These are phyloP conservation scores for Melanotus villosus DNA, from an alignment of 2,888 invertebrate genomes.

Conservation along the genomic window DNA sequence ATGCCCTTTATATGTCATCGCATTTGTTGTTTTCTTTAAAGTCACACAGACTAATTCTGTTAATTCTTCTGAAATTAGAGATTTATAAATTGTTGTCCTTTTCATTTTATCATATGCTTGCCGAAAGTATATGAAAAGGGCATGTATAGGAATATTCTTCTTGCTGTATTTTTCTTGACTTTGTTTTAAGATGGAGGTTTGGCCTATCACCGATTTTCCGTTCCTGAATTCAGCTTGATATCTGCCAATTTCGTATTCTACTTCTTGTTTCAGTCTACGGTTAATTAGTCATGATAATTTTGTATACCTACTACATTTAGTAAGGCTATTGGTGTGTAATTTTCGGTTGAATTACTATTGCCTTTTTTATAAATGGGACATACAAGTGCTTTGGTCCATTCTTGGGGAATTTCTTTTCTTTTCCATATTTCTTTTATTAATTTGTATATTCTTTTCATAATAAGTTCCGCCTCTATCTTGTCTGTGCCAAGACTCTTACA, in stretches of 20 bases:
- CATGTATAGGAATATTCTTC: conserved; percentile 1
- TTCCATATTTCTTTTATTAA: background rate
- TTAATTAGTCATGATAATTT: background rate
- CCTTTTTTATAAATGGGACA: conserved; percentile 1
- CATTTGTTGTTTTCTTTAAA: too few relatives aligned
- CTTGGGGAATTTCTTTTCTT: background rate
- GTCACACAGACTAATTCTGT: too few relatives aligned
- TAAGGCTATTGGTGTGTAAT: background rate
- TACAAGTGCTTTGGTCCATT: background rate
- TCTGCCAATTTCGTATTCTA: background rate
- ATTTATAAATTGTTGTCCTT: background rate
- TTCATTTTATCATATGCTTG: conserved; percentile 7
- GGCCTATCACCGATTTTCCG: conserved; percentile 4
- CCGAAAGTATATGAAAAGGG: background rate
- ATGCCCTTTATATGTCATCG: too few relatives aligned
- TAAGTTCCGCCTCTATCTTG: conserved; percentile 4
- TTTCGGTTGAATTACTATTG: background rate
- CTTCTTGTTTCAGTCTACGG: background rate
- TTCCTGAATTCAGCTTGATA: background rate
- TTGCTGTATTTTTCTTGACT: conserved; percentile 2
- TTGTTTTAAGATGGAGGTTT: background rate
- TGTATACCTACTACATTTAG: background rate
- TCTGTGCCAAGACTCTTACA: background rate
- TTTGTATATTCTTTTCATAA: conserved; percentile 3
- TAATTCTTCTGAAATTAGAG: background rate